Evolutionary conservation across 2,113 vertebrate genomes (phyloP).

Genomic region (Bombycilla garrulus): DNA sequence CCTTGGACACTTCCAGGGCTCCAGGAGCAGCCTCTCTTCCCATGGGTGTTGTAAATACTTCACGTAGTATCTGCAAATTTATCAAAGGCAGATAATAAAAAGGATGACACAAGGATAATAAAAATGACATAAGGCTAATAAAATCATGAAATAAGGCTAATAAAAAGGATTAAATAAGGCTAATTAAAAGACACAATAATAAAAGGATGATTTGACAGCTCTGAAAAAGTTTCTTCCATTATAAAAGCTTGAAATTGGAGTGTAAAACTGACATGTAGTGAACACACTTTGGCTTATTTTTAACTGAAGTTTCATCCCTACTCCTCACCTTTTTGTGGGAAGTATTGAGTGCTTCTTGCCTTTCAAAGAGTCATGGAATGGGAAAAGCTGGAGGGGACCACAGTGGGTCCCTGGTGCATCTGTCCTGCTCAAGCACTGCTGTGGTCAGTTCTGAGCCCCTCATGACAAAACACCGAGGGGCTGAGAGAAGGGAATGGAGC

Average conservation of each 20-base stretch:
- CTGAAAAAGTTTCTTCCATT: neutral
- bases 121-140: too few relatives aligned
- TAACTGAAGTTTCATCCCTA: rapidly evolving
- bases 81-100: neutral
- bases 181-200: neutral
- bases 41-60: neutral
- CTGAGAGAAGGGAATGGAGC: rapidly evolving
- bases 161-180: too few relatives aligned
- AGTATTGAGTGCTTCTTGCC: rapidly evolving
- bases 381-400: neutral
- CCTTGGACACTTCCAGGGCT: neutral
- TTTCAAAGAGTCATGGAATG: rapidly evolving
- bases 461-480: rapidly evolving
- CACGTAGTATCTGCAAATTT: neutral
- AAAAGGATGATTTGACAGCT: neutral
- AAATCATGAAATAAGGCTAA: too few relatives aligned
- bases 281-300: neutral
- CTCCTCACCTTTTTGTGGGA: neutral
- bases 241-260: neutral
- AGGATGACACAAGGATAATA: too few relatives aligned
- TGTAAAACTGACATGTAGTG: rapidly evolving
- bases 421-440: neutral
- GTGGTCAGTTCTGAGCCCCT: neutral
- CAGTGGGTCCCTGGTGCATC: neutral
- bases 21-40: neutral